phyloP scores from a whole-genome alignment of 2,113 vertebrate genomes.

The Fulica atra region DNA sequence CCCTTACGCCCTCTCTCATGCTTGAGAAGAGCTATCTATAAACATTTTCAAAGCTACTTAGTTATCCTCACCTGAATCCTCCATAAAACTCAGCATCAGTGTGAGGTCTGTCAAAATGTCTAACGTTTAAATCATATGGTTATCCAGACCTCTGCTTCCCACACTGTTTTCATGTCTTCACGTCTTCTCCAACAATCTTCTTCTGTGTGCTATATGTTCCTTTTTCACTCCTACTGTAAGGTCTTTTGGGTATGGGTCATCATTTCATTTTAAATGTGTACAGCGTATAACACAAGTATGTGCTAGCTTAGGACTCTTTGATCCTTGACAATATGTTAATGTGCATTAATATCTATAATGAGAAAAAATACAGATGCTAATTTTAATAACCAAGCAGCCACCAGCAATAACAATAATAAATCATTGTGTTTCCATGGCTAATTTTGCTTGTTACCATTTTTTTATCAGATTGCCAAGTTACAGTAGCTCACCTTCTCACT shows the following conservation, averaged over 20 bases:
- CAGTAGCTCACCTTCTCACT: slow-evolving; percentile 12
- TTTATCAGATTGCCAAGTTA: neutral
- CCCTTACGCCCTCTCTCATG: neutral
- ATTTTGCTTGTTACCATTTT: neutral
- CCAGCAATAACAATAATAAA: neutral
- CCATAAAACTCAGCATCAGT: neutral
- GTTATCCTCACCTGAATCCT: neutral
- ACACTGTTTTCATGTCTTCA: neutral
- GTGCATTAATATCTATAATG: neutral
- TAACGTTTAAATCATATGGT: neutral
- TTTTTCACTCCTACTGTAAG: neutral
- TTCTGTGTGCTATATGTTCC: neutral
- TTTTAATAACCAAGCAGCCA: neutral
- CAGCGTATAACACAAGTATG: rapidly evolving
- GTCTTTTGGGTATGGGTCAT: neutral
- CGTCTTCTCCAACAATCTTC: neutral
- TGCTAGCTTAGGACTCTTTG: neutral
- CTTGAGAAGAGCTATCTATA: neutral
- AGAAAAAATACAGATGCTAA: neutral
- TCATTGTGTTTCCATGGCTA: neutral
- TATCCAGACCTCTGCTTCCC: neutral
- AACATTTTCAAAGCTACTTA: neutral
- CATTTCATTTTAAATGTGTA: neutral
- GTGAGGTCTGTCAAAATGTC: neutral
- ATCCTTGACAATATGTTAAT: neutral